These are phyloP conservation scores for Xestia xanthographa DNA, from an alignment of 2,888 invertebrate species.

Conservation along the genomic window DNA sequence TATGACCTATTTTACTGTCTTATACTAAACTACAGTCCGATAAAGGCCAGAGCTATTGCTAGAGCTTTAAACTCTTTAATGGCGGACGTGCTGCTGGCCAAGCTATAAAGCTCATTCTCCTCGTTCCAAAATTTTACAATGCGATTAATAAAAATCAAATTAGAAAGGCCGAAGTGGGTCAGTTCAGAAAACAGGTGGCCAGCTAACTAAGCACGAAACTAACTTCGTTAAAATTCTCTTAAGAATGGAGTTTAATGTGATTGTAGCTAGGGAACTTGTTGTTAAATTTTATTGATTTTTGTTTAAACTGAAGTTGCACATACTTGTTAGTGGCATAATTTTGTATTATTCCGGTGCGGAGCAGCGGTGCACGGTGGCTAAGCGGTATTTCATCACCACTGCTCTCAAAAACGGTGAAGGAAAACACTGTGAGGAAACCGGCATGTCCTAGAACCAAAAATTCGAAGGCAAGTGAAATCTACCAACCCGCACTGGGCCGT, in stretches of 20 bases:
- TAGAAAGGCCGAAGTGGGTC: slow-evolving; percentile 52
- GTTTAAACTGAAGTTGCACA: too few relatives aligned
- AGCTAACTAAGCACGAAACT: slow-evolving; percentile 36
- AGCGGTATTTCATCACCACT: too few relatives aligned
- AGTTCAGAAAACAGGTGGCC: slow-evolving; percentile 38
- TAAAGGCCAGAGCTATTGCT: too few relatives aligned
- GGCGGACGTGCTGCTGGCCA: background rate
- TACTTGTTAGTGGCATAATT: background rate
- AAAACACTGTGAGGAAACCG: too few relatives aligned
- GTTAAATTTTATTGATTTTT: background rate
- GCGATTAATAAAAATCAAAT: slow-evolving; percentile 58
- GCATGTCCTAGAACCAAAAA: too few relatives aligned
- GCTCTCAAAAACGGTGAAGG: too few relatives aligned
- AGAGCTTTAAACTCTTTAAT: slow-evolving; percentile 7
- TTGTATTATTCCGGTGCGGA: too few relatives aligned
- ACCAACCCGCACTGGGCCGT: too few relatives aligned
- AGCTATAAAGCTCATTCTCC: slow-evolving; percentile 12
- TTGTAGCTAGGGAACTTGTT: background rate
- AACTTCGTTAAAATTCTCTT: slow-evolving; percentile 45
- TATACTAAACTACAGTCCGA: background rate
- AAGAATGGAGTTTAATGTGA: slow-evolving; percentile 32
- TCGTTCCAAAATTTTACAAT: slow-evolving; percentile 43
- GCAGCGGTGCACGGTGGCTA: too few relatives aligned
- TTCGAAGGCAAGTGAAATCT: too few relatives aligned
- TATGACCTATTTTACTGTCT: background rate